Base-by-base conservation (phyloP, 2,113 vertebrate genomes). In the Eolophus roseicapilla region DNA sequence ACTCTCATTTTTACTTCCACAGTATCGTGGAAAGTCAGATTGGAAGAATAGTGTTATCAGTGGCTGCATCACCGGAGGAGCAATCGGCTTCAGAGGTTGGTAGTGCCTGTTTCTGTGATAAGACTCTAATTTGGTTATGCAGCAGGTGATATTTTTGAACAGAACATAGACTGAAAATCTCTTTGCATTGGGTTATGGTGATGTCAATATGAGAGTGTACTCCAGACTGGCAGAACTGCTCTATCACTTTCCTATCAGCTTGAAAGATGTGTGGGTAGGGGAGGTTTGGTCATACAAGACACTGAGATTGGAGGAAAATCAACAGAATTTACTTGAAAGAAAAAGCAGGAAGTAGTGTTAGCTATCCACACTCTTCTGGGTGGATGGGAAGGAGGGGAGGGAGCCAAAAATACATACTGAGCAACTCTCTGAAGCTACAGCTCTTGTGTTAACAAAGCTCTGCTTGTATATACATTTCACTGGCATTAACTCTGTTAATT, bases 21-120 rank as follows among this genome's bases (percentile, higher is more conserved):
- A 99, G 99, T 99, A 99, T 92, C 98, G 99, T 83, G 99, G 99
- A 10, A 98, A 98, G 81, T 99, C 99, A 2, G 99, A 99, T 96
- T 99, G 99, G 99, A 99, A 99, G 97, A 99, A 99, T 27, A 99
- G 98, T 0, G 99, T 99, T 44, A 98, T 99, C 74, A 99, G 99
- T 5, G 99, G 99, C 65, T 99, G 99, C 96, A 98, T 99, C 63
- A 99, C 99, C 0, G 99, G 99, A 82, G 99, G 99, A 93, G 99
- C 98, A 17, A 99, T 99, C 13, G 99, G 99, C 69, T 99, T 99
- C 95, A 98, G 99, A 94, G 99, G 99, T 99, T 94, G 81, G 98
- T 98, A 46, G 31, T 44, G 55, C 63, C 35, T 17, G 4, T 24
- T 71, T 17, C 71, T 93, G 53, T n/a, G 53, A 39, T 67, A 37